These are phyloP conservation scores for Anarsia innoxiella DNA, from an alignment of 2,888 invertebrate genomes.

Conservation along the genomic window DNA sequence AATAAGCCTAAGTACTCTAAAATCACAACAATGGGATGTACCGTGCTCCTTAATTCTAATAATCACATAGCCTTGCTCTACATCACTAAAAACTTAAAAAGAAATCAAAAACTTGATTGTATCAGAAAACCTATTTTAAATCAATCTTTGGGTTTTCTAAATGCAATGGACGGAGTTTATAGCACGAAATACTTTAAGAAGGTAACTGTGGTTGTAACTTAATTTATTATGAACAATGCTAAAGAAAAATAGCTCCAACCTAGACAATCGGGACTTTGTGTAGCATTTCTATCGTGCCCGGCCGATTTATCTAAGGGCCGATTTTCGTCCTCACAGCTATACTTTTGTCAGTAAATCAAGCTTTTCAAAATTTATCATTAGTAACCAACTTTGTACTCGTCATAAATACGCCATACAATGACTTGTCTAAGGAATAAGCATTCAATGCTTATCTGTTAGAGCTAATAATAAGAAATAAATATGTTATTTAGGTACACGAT, in stretches of 20 bases:
- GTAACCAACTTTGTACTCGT: constrained; percentile 21
- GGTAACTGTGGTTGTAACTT: background rate
- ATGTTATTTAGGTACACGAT: too few relatives aligned
- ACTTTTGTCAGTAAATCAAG: too few relatives aligned
- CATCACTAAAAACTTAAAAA: constrained; percentile 22
- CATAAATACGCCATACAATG: constrained; percentile 19
- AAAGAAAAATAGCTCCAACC: too few relatives aligned
- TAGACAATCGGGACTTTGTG: too few relatives aligned
- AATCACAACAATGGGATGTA: constrained; percentile 71
- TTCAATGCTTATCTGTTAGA: background rate
- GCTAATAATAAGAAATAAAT: background rate
- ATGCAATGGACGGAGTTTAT: constrained; percentile 35
- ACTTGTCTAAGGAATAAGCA: constrained; percentile 10
- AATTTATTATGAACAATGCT: too few relatives aligned
- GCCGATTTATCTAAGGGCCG: too few relatives aligned
- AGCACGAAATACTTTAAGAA: too few relatives aligned
- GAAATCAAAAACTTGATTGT: constrained; percentile 19
- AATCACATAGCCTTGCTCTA: constrained; percentile 64
- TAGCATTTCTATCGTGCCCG: too few relatives aligned
- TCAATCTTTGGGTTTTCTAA: constrained; percentile 59
- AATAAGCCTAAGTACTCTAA: constrained; percentile 25
- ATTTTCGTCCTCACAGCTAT: too few relatives aligned
- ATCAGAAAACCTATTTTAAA: constrained; percentile 32
- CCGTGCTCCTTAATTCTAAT: constrained; percentile 58
- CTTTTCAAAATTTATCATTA: too few relatives aligned